Evolutionary conservation across 1,140 invertebrate genomes (phyloP).

Genomic region (Kradibia gibbosae): DNA sequence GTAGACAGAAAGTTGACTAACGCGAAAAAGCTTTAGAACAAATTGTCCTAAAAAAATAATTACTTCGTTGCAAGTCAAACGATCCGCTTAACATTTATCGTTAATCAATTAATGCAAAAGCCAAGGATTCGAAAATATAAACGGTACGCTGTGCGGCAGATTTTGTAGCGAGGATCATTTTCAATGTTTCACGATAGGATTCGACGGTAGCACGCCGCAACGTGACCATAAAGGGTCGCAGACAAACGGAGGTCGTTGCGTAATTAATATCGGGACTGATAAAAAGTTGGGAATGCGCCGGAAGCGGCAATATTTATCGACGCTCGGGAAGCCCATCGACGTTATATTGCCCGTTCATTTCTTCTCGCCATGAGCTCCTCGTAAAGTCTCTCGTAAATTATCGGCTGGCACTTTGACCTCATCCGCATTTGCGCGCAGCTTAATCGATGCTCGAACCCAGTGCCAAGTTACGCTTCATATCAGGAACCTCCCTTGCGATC

Average conservation of each 20-base stretch:
- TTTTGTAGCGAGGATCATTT: too few species aligned
- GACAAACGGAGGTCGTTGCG: not conserved
- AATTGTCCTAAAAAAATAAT: too few species aligned
- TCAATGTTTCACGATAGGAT: too few species aligned
- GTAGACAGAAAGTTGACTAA: too few species aligned
- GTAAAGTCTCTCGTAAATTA: conserved; percentile 46
- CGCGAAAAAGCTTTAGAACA: too few species aligned
- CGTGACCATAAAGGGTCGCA: not conserved
- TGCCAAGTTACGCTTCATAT: not conserved
- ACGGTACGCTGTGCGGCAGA: too few species aligned
- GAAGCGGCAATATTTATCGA: not conserved
- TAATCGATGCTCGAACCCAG: conserved; percentile 32
- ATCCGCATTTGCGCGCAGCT: not conserved
- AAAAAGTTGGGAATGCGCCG: conserved; percentile 11
- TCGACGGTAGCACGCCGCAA: too few species aligned
- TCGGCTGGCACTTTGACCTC: conserved; percentile 39
- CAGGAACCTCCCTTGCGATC: too few species aligned
- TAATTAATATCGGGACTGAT: conserved; percentile 39
- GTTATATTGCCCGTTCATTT: conserved; percentile 10
- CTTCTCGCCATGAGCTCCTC: not conserved
- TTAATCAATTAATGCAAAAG: too few species aligned
- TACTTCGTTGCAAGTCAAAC: too few species aligned
- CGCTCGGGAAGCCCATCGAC: not conserved
- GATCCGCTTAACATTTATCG: too few species aligned
- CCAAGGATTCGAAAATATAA: too few species aligned